Conservation (phyloP, 2,797 vertebrate genomes). For the Myotis vivesi region DNA sequence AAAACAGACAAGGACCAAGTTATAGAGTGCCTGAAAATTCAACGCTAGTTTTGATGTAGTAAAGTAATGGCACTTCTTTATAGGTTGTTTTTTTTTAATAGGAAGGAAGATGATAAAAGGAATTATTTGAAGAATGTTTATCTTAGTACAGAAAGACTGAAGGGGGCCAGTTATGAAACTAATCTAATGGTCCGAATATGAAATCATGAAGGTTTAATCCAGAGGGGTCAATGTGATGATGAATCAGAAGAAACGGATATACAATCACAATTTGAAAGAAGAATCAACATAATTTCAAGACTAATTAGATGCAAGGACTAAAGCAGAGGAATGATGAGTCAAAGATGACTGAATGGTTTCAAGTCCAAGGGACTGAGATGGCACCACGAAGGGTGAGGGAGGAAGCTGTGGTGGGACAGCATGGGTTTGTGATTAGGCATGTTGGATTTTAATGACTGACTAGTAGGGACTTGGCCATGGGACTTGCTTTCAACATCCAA, state of each 20-base stretch:
- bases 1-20: not conserved
- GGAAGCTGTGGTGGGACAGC: not conserved
- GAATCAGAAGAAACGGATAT: slow-evolving; percentile 40
- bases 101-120: not conserved
- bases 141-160: not conserved
- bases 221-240: not conserved
- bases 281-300: slow-evolving; percentile 26
- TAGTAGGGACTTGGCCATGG: not conserved
- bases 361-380: not conserved
- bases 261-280: slow-evolving; percentile 31
- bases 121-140: not conserved
- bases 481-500: not conserved
- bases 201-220: not conserved
- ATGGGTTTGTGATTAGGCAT: not conserved
- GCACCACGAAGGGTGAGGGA: not conserved
- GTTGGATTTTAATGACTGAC: not conserved
- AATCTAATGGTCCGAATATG: not conserved
- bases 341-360: slow-evolving; percentile 62
- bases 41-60: not conserved
- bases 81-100: not conserved
- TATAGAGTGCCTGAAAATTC: not conserved
- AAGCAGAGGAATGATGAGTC: slow-evolving; percentile 57
- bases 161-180: not conserved
- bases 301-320: slow-evolving; percentile 32
- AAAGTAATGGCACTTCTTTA: not conserved